Base-by-base conservation (phyloP, 2,797 vertebrate genomes). In the Alfaro cultratus region DNA sequence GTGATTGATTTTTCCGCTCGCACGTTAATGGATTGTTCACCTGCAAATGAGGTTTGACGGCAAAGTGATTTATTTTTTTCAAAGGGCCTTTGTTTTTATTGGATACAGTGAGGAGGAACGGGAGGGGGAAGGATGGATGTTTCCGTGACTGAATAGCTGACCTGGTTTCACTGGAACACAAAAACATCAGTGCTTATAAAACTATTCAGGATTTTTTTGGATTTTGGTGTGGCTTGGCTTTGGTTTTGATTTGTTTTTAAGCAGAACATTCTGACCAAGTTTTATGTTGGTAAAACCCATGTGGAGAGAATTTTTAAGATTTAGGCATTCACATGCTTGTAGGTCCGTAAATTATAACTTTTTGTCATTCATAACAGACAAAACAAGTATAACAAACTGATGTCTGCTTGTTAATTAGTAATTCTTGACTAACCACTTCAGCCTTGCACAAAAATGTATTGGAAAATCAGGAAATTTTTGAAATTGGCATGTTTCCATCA, bases 21-120 rank as follows among this genome's bases (percentile, higher is more conserved):
- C 6, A 75, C 47, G 55, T 60, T 85, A 78, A 89, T 85, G 79
- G 80, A 83, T 79, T 83, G 76, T 76, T 68, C 80, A 80, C 79
- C 77, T 84, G 41, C 75, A 89, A 79, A 92, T 78, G 81, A 89
- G 89, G 76, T 83, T 80, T 90, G 81, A 91, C 73, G 73, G 39
- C 13, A 5, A 16, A 51, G 60, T 67, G 72, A 80, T 85, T 80
- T 79, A 47, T 76, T 78, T 67, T 72, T 68, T 47, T 70, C 70
- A 46, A 46, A 60, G 10, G 18, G 31, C 62, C 21, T 78, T 46
- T 41, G 39, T 46, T 79, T 68, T 11, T 26, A 36, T 73, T 55
- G 0, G 5, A 79, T 81, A 75, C 70, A 29, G 45, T n/a, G 57
- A n/a, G 57, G 39, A 62, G 57, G 57, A 64, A 23, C 21, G 34